Evolutionary conservation across 2,888 invertebrate species (phyloP).

Genomic region (Tetropium fuscum): DNA sequence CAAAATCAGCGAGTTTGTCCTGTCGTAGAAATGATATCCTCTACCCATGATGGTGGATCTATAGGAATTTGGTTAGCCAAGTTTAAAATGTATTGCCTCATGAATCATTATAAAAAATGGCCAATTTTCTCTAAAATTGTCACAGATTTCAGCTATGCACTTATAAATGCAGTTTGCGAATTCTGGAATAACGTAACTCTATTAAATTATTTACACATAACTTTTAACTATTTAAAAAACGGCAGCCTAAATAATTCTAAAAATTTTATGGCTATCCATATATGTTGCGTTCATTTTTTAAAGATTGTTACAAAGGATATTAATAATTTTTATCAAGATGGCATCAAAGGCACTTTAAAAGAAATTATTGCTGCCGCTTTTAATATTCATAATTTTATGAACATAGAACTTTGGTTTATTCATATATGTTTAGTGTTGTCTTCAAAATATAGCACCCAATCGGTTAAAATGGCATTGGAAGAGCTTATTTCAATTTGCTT

Average conservation of each 20-base stretch:
- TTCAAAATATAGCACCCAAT: no score
- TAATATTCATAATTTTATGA: not conserved
- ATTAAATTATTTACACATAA: not conserved
- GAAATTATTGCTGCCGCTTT: not conserved
- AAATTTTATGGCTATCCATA: not conserved
- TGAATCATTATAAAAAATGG: constrained; percentile 1
- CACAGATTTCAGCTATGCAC: constrained; percentile 1
- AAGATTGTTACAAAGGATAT: constrained; percentile 11
- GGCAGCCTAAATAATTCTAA: not conserved
- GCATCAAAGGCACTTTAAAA: not conserved
- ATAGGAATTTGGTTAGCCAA: not conserved
- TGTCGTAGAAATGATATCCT: not conserved
- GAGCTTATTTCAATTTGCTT: no score
- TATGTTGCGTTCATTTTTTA: constrained; percentile 16
- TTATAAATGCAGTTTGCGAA: constrained; percentile 1
- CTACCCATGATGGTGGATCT: not conserved
- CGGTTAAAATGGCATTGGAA: no score
- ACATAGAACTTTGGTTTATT: constrained; percentile 6
- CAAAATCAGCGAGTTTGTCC: not conserved
- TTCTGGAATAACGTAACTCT: constrained; percentile 14
- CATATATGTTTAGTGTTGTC: not conserved
- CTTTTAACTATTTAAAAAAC: no score
- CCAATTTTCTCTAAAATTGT: not conserved
- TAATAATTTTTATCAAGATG: not conserved
- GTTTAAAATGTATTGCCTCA: not conserved